Evolutionary conservation across 2,888 invertebrate species (phyloP).

Genomic region (Ligdia adustata): DNA sequence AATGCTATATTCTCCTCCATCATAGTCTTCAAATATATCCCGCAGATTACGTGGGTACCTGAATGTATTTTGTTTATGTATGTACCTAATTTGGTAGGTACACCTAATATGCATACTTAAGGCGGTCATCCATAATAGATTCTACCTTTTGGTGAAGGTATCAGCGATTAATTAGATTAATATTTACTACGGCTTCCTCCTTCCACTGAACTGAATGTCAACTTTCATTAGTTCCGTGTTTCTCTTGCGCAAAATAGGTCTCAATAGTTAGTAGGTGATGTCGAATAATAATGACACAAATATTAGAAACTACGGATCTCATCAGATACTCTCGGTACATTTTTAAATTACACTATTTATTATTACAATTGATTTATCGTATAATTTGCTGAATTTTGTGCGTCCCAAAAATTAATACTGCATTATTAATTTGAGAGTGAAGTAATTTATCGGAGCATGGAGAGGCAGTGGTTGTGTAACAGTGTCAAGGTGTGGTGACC

Average conservation of each 20-base stretch:
- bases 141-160: conserved; percentile 20
- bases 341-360: no score
- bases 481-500: conserved; percentile 16
- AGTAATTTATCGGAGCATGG: not conserved
- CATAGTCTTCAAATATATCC: no score
- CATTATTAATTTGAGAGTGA: not conserved
- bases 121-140: not conserved
- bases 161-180: conserved; percentile 75
- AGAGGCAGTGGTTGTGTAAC: not conserved
- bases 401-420: not conserved
- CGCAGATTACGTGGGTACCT: no score
- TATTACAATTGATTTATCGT: no score
- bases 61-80: no score
- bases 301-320: conserved; percentile 49
- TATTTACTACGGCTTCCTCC: conserved; percentile 66
- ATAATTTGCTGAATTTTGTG: no score
- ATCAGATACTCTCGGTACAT: conserved; percentile 53
- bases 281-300: conserved; percentile 52
- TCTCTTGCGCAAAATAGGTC: conserved; percentile 26
- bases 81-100: no score
- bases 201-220: conserved; percentile 37
- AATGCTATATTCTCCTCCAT: no score
- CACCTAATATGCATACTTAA: not conserved
- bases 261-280: conserved; percentile 46
- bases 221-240: conserved; percentile 36